Evolutionary conservation across 1,140 invertebrate genomes (phyloP).

Genomic region (Sarcophaga bullata): DNA sequence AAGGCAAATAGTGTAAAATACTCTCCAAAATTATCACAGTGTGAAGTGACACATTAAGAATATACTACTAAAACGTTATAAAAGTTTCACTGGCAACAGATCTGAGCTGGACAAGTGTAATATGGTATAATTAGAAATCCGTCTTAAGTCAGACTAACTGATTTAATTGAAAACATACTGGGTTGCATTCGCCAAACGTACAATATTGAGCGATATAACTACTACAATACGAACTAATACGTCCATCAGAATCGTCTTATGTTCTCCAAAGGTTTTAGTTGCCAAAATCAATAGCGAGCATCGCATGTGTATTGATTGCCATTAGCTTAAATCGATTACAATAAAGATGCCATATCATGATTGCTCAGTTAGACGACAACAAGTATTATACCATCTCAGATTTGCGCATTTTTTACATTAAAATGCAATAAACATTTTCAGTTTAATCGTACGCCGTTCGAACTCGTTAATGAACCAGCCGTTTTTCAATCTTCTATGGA

Average conservation of each 20-base stretch:
- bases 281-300: conserved; percentile 42
- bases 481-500: conserved; percentile 38
- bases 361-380: conserved; percentile 54
- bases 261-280: conserved; percentile 34
- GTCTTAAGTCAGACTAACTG: not conserved
- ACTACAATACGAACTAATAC: conserved; percentile 5
- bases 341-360: conserved; percentile 68
- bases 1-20: not conserved
- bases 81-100: not conserved
- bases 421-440: conserved; percentile 59
- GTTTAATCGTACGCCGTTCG: conserved; percentile 52
- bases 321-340: conserved; percentile 57
- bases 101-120: not conserved
- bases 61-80: not conserved
- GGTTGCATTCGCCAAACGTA: conserved; percentile 32
- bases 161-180: conserved; percentile 32
- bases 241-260: conserved; percentile 23
- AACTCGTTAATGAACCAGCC: conserved; percentile 49
- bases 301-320: conserved; percentile 48
- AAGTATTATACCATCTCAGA: conserved; percentile 57
- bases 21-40: not conserved
- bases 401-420: conserved; percentile 66
- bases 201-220: conserved; percentile 27
- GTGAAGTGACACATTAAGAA: not conserved
- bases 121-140: not conserved